A percentile compares a stretch with the other conserved stretches of the same genome.
phyloP scores from a whole-genome alignment of 2,888 invertebrate species.

The Listrodromus nycthemerus region DNA sequence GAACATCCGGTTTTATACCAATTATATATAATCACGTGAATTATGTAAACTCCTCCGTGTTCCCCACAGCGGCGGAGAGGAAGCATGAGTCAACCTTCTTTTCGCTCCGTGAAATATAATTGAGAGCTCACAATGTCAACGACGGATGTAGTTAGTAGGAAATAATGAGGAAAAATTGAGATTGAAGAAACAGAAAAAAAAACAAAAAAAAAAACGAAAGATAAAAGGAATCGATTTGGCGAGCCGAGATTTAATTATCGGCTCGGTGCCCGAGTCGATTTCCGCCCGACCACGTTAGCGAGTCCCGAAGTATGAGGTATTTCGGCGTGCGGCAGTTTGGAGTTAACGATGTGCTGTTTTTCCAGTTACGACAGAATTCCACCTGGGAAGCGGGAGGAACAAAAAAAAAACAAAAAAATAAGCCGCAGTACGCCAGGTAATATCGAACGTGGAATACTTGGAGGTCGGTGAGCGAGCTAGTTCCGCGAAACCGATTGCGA shows the following conservation, averaged over 20 bases:
- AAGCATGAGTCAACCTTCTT: background rate
- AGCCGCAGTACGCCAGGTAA: background rate
- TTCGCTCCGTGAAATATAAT: background rate
- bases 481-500: slow-evolving; percentile 37
- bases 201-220: background rate
- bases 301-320: no score
- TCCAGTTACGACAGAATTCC: no score
- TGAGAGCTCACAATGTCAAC: background rate
- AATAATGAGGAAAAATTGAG: background rate
- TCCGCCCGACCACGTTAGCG: no score
- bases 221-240: no score
- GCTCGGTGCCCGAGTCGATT: no score
- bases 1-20: background rate
- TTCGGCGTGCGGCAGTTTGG: no score
- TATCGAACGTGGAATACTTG: slow-evolving; percentile 9
- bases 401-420: background rate
- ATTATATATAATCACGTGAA: slow-evolving; percentile 3
- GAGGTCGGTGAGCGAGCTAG: slow-evolving; percentile 9
- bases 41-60: background rate
- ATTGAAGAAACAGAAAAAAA: background rate
- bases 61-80: background rate
- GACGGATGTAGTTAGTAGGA: background rate
- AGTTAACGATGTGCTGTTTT: no score
- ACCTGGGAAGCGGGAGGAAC: no score
- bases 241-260: no score